A percentile compares a stretch with the other conserved stretches of the same genome.
These are phyloP conservation scores for Turnix velox DNA, from an alignment of 2,113 vertebrate genomes.

Conservation along the genomic window DNA sequence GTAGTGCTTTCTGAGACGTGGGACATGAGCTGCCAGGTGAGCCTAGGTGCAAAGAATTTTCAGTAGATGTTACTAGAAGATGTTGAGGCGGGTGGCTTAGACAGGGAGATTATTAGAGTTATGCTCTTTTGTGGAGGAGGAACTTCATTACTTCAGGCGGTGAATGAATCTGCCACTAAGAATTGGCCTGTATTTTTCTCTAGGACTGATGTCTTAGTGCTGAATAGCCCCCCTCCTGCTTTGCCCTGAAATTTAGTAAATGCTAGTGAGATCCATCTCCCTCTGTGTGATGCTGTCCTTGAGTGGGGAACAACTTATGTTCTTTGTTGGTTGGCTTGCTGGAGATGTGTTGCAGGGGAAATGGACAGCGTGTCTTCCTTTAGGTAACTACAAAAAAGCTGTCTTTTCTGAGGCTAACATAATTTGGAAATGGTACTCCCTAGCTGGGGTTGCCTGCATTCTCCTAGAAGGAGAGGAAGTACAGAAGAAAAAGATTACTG, in stretches of 20 bases:
- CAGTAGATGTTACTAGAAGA: background rate
- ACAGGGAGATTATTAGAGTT: background rate
- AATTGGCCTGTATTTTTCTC: background rate
- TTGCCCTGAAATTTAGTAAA: background rate
- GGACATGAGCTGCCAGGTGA: background rate
- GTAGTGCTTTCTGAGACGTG: background rate
- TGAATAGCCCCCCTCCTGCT: background rate
- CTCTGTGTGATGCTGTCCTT: fast-evolving
- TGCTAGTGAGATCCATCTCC: background rate
- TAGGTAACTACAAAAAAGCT: background rate
- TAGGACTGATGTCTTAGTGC: background rate
- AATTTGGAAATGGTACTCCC: background rate
- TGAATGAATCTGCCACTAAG: background rate
- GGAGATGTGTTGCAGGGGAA: background rate
- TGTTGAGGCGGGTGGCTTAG: background rate
- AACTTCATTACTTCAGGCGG: background rate
- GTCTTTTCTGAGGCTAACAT: background rate
- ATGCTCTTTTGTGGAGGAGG: background rate
- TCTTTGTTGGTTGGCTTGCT: background rate
- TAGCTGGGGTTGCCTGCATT: background rate
- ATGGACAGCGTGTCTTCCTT: background rate
- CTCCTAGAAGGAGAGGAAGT: background rate
- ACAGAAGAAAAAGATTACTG: background rate
- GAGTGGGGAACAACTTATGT: background rate
- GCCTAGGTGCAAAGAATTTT: background rate